Evolutionary conservation across 1,140 invertebrate species (phyloP).

Genomic region (Calliphora vicina): DNA sequence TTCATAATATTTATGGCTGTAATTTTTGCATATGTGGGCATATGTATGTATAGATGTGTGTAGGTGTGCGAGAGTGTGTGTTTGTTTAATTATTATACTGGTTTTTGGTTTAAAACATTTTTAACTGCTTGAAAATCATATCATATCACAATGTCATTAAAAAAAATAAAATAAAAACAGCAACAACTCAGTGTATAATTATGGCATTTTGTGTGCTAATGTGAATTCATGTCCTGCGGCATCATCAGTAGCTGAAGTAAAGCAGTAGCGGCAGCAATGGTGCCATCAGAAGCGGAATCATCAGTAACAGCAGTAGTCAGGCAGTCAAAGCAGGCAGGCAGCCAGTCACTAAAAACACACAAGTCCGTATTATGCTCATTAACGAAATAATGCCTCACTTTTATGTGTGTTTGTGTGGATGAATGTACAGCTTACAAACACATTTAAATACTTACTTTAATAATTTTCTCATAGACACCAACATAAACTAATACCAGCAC

Average conservation of each 20-base stretch:
- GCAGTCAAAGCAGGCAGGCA: neutral
- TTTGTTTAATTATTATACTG: conserved; percentile 9
- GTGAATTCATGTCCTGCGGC: conserved; percentile 51
- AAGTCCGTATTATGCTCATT: conserved; percentile 27
- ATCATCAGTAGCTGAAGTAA: conserved; percentile 27
- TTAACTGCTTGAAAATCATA: conserved; percentile 23
- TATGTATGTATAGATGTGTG: neutral
- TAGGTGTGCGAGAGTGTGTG: neutral
- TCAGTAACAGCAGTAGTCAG: neutral
- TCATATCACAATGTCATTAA: conserved; percentile 30
- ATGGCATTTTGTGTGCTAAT: conserved; percentile 52
- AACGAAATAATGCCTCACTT: conserved; percentile 16
- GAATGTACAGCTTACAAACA: neutral
- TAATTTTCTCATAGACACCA: neutral
- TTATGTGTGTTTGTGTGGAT: neutral
- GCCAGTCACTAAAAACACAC: neutral
- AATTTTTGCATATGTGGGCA: neutral
- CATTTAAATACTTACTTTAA: neutral
- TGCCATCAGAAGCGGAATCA: neutral
- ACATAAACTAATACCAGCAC: neutral
- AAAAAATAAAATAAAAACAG: neutral
- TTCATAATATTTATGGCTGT: neutral
- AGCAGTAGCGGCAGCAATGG: conserved; percentile 35
- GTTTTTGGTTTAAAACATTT: neutral
- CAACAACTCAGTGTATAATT: conserved; percentile 46